A percentile compares a stretch with the other conserved stretches of the same genome.
Evolutionary conservation across 2,113 vertebrate species (phyloP).

Genomic region (western clawed frog (Xenopus tropicalis)): DNA sequence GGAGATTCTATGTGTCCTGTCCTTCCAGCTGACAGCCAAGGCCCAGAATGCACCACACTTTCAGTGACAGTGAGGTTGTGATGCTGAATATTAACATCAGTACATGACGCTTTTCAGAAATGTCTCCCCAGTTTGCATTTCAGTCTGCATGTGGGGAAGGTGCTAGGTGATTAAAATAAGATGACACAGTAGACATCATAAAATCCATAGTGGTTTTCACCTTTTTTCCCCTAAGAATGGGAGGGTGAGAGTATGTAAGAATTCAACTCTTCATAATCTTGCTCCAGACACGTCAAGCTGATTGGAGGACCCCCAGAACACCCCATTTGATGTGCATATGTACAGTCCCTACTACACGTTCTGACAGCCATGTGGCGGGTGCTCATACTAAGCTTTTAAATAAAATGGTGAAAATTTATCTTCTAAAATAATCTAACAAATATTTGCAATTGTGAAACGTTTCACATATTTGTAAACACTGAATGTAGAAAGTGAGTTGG

Average conservation of each 20-base stretch:
- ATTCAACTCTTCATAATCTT: neutral
- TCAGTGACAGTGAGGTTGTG: constrained; percentile 1
- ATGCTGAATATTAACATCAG: neutral
- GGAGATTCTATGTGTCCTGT: no score
- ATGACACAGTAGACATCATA: constrained; percentile 23
- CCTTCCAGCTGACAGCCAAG: no score
- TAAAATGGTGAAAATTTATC: neutral
- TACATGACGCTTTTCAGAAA: constrained; percentile 10
- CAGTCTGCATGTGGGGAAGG: constrained; percentile 18
- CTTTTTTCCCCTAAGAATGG: neutral
- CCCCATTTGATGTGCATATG: neutral
- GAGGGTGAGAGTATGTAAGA: neutral
- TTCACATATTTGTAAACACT: constrained; percentile 3
- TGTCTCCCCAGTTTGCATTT: neutral
- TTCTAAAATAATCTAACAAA: neutral
- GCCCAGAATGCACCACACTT: constrained; percentile 4
- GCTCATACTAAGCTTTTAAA: neutral
- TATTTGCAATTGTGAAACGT: neutral
- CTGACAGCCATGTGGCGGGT: neutral
- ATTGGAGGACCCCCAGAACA: neutral
- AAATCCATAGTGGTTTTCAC: constrained; percentile 42
- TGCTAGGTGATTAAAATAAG: constrained; percentile 10
- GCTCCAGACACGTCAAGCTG: neutral
- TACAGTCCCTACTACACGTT: neutral
- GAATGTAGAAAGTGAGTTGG: neutral